Percentiles rank a stretch among this genome's conserved stretches.
Conservation (phyloP, 2,113 vertebrate genomes). For the Dipodomys stephensi region DNA sequence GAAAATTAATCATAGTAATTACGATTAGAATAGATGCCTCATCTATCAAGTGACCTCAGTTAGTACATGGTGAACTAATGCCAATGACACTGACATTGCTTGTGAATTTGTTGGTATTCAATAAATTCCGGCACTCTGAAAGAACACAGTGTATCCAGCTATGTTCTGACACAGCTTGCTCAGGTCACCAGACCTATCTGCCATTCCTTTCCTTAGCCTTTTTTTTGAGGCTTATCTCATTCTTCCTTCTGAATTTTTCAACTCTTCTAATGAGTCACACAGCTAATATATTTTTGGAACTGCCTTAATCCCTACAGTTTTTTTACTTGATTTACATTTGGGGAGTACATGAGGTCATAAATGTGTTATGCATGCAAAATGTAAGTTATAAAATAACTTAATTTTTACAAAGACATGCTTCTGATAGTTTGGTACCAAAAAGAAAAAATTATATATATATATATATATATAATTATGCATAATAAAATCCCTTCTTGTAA, state of each 20-base stretch:
- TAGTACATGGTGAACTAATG: too few relatives aligned
- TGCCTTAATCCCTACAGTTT: neutral
- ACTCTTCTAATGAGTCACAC: neutral
- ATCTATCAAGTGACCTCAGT: too few relatives aligned
- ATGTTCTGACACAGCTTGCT: too few relatives aligned
- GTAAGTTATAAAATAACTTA: neutral
- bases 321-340: neutral
- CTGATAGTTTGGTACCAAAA: neutral
- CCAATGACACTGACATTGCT: too few relatives aligned
- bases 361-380: neutral
- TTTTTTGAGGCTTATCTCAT: neutral
- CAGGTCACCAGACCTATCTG: too few relatives aligned
- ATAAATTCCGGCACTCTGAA: too few relatives aligned
- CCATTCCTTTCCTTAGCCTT: neutral
- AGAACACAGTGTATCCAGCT: too few relatives aligned
- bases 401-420: neutral
- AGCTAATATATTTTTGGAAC: neutral
- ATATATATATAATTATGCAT: neutral
- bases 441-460: neutral
- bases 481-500: constrained; percentile 1
- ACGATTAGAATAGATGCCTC: too few relatives aligned
- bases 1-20: too few relatives aligned
- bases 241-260: neutral
- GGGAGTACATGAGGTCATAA: neutral
- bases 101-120: too few relatives aligned